Conservation (phyloP, 2,113 vertebrate species). For the Naja naja region DNA sequence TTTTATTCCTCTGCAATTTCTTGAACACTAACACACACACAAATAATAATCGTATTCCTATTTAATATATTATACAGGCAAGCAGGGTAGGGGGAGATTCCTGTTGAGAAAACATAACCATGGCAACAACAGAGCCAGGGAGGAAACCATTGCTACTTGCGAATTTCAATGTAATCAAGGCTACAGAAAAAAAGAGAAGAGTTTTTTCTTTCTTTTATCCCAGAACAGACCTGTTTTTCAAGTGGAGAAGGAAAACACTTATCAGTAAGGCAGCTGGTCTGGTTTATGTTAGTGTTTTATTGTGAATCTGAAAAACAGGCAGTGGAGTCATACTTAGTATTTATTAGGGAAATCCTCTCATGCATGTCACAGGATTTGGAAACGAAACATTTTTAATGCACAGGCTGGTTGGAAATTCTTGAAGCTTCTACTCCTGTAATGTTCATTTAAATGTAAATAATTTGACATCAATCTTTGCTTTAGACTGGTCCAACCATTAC, state of each 20-base stretch:
- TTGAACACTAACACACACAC: neutral
- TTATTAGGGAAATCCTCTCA: neutral
- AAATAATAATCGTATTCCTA: conserved; percentile 6
- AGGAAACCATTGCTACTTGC: neutral
- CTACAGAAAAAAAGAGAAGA: neutral
- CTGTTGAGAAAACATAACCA: conserved; percentile 33
- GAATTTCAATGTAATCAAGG: conserved; percentile 14
- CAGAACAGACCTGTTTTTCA: neutral
- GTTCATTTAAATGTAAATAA: neutral
- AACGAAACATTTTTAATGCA: neutral
- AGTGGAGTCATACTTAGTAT: neutral
- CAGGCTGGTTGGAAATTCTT: neutral
- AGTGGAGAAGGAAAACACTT: neutral
- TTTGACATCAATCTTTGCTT: neutral
- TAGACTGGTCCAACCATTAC: neutral
- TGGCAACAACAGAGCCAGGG: conserved; percentile 1
- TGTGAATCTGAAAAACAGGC: conserved; percentile 1
- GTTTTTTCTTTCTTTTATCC: neutral
- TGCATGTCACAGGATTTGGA: neutral
- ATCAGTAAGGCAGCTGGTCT: neutral
- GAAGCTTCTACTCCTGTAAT: neutral
- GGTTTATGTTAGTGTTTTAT: neutral
- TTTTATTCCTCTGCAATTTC: conserved; percentile 10
- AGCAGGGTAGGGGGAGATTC: neutral
- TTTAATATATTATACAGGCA: conserved; percentile 3